These are phyloP conservation scores for Crossoptilon crossoptilon DNA, from an alignment of 2,797 vertebrate genomes.

Conservation along the genomic window DNA sequence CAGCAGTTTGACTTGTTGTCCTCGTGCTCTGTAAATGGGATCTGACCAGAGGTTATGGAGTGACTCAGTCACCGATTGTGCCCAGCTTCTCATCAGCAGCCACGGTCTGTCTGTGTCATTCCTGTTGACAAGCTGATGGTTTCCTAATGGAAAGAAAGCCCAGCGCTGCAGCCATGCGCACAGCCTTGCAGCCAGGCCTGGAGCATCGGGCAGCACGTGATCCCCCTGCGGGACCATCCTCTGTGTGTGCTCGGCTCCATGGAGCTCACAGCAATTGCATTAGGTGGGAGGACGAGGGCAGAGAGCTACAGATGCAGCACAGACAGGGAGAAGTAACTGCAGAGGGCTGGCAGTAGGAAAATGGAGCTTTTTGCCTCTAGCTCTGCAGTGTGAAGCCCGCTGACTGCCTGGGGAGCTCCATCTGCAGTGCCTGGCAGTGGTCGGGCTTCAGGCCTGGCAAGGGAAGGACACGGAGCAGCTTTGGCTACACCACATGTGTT, in stretches of 20 bases:
- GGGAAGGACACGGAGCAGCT: background rate
- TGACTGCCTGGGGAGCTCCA: too few relatives aligned
- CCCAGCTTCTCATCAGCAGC: background rate
- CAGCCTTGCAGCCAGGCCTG: background rate
- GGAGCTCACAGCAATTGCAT: background rate
- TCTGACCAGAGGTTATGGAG: background rate
- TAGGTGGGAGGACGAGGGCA: background rate
- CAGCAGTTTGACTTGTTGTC: rapidly evolving
- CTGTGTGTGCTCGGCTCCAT: rapidly evolving
- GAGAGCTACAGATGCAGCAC: rapidly evolving
- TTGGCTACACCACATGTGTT: background rate
- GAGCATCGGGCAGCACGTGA: background rate
- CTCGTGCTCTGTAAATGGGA: background rate
- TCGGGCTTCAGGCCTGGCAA: background rate
- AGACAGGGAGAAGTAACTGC: background rate
- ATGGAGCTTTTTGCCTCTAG: background rate
- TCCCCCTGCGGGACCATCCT: background rate
- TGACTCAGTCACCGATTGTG: background rate
- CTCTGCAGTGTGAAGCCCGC: rapidly evolving
- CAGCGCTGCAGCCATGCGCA: background rate
- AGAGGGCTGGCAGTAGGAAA: rapidly evolving
- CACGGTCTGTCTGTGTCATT: rapidly evolving
- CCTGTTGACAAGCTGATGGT: background rate
- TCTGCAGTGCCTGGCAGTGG: background rate
- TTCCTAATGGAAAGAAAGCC: background rate